Base-by-base conservation (phyloP, 2,113 vertebrate genomes). In the Nansenia antarctica region DNA sequence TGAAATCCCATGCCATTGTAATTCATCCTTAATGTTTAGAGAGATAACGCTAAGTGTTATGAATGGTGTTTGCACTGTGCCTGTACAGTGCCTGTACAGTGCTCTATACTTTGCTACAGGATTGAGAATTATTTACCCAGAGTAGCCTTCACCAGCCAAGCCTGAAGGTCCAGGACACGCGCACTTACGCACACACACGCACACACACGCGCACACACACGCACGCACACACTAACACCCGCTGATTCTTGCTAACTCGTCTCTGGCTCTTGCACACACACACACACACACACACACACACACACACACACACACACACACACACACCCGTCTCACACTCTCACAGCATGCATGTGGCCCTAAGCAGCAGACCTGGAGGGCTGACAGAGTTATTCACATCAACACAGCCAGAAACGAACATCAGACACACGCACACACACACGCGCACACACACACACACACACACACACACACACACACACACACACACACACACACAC, bases 281-380 rank as follows among this genome's bases (percentile, higher is more conserved):
- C 14, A 47, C n/a, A 47, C 20, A 39, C 59, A 39, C 18, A 26
- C 59, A 61, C 30, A 26, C n/a, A 26, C 63, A 37, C 49, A 9
- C 4, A 65, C 26, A 57, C 27, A 24, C 20, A n/a, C n/a, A n/a
- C n/a, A n/a, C n/a, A n/a, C n/a, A n/a, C 39, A 26, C 24, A 27
- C 53, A 27, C 22, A 9, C 53, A 57, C 22, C 26, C 11, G 9
- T 5, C 20, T 12, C 64, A 35, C 14, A 75, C 62, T 62, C 45
- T 72, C 72, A 35, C 74, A 71, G 70, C 82, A 65, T 76, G 52
- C 68, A 75, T 62, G 68, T 77, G 65, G 68, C 78, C 45, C 65
- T 62, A 55, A 73, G 58, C 54, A 65, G 66, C 64, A 73, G 45
- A 78, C 84, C 59, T 32, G 32, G 30, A 65, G 29, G 2, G 47